A percentile compares a stretch with the other conserved stretches of the same genome.
Conservation (phyloP, 1,140 invertebrate species). For the Euborellia annulipes region DNA sequence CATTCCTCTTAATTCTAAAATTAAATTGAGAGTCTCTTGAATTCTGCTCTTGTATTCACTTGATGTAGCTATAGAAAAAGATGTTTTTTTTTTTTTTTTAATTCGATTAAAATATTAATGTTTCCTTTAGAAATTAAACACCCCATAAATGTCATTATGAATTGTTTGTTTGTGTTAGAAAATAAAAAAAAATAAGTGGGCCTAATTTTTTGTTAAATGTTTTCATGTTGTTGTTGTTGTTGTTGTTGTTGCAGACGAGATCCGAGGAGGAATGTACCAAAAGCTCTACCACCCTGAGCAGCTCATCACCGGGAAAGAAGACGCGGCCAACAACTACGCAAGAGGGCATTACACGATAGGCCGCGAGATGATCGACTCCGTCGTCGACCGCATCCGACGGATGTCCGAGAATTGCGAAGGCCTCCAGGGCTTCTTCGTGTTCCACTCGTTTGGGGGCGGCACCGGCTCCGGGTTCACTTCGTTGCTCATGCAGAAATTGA, state of each 20-base stretch:
- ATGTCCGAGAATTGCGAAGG: conserved; percentile 40
- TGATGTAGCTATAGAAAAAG: too few relatives aligned
- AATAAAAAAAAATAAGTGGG: too few relatives aligned
- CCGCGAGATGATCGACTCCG: conserved; percentile 40
- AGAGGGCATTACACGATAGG: conserved; percentile 49
- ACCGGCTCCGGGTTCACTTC: conserved; percentile 54
- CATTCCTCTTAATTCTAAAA: too few relatives aligned
- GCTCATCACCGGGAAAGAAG: conserved; percentile 38
- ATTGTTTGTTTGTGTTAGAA: too few relatives aligned
- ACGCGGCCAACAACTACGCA: conserved; percentile 49
- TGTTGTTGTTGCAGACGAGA: conserved; percentile 30
- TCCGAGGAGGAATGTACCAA: conserved; percentile 38
- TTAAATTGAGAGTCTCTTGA: too few relatives aligned
- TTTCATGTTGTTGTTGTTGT: too few relatives aligned
- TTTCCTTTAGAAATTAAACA: too few relatives aligned
- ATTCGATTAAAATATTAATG: too few relatives aligned
- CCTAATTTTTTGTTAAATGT: too few relatives aligned
- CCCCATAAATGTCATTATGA: too few relatives aligned
- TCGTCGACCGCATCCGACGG: conserved; percentile 38
- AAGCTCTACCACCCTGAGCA: conserved; percentile 44
- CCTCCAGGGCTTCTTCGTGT: conserved; percentile 50
- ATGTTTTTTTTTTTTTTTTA: too few relatives aligned
- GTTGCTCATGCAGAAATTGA: conserved; percentile 47
- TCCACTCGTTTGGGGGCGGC: conserved; percentile 62
- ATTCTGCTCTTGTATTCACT: too few relatives aligned